A percentile compares a stretch with the other conserved stretches of the same genome.
phyloP scores from a whole-genome alignment of 2,113 vertebrate species.

The Phalacrocorax brasilianus region DNA sequence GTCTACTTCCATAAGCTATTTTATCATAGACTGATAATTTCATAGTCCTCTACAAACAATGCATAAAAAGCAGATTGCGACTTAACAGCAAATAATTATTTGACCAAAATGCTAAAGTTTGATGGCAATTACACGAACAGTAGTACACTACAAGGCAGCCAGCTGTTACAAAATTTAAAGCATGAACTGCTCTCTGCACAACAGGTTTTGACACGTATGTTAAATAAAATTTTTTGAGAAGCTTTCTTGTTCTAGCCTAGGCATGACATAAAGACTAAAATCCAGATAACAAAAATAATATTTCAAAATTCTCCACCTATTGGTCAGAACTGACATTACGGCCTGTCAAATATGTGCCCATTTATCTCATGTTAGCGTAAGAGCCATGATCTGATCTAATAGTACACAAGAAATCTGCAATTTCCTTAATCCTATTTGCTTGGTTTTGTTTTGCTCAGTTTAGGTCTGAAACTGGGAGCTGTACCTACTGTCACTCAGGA shows the following conservation, averaged over 20 bases:
- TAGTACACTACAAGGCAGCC: neutral
- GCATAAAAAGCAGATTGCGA: neutral
- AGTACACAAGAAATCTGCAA: neutral
- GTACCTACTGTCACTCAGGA: neutral
- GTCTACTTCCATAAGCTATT: neutral
- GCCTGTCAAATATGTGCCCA: neutral
- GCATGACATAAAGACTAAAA: neutral
- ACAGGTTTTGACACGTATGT: neutral
- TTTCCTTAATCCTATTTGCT: neutral
- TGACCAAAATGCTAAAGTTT: neutral
- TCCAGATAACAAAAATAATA: neutral
- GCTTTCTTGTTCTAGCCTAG: neutral
- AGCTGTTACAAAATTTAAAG: neutral
- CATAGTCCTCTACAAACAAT: neutral
- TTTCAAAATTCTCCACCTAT: neutral
- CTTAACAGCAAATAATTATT: neutral
- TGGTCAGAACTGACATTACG: neutral
- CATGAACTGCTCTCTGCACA: neutral
- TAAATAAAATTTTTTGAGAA: neutral
- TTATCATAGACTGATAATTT: neutral
- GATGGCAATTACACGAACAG: neutral
- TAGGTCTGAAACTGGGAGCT: neutral
- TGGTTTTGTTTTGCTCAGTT: neutral
- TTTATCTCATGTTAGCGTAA: neutral
- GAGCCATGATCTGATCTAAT: neutral